Evolutionary conservation across 1,140 invertebrate species (phyloP).

Genomic region (Mylabris phalerata): DNA sequence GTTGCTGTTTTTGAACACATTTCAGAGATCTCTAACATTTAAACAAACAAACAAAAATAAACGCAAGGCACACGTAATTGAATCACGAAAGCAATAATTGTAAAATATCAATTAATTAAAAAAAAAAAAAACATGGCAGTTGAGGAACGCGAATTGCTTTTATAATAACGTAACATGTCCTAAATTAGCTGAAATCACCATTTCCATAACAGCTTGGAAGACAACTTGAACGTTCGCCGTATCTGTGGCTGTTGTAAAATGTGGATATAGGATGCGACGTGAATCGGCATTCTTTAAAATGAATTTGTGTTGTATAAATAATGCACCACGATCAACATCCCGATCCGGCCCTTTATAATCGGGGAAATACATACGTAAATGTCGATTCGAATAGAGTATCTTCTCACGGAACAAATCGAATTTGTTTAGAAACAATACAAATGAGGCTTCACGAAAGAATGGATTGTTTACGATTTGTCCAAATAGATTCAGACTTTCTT

Average conservation of each 20-base stretch:
- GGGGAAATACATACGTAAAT: slow-evolving; percentile 53
- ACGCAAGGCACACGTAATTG: too few relatives aligned
- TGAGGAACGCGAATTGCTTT: slow-evolving; percentile 15
- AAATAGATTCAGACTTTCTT: slow-evolving; percentile 59
- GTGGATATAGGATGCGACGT: slow-evolving; percentile 55
- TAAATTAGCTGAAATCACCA: slow-evolving; percentile 54
- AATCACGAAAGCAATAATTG: too few relatives aligned
- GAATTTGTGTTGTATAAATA: slow-evolving; percentile 60
- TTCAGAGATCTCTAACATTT: too few relatives aligned
- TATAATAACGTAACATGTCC: slow-evolving; percentile 48
- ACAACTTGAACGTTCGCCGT: slow-evolving; percentile 56
- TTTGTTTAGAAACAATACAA: slow-evolving; percentile 65
- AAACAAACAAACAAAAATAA: too few relatives aligned
- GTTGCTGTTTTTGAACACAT: too few relatives aligned
- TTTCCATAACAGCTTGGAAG: slow-evolving; percentile 56
- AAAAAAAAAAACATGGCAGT: slow-evolving; percentile 12
- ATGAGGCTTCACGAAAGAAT: slow-evolving; percentile 56
- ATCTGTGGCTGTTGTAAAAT: slow-evolving; percentile 60
- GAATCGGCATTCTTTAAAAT: slow-evolving; percentile 50
- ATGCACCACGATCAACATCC: slow-evolving; percentile 56
- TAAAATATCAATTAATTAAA: too few relatives aligned
- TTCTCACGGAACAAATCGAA: slow-evolving; percentile 63
- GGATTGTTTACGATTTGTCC: slow-evolving; percentile 59
- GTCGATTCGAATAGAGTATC: slow-evolving; percentile 55
- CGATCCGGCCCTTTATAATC: slow-evolving; percentile 59